A percentile compares a stretch with the other conserved stretches of the same genome.
These are phyloP conservation scores for Drosophila fuyamai DNA, from an alignment of 1,140 invertebrate species.

Conservation along the genomic window DNA sequence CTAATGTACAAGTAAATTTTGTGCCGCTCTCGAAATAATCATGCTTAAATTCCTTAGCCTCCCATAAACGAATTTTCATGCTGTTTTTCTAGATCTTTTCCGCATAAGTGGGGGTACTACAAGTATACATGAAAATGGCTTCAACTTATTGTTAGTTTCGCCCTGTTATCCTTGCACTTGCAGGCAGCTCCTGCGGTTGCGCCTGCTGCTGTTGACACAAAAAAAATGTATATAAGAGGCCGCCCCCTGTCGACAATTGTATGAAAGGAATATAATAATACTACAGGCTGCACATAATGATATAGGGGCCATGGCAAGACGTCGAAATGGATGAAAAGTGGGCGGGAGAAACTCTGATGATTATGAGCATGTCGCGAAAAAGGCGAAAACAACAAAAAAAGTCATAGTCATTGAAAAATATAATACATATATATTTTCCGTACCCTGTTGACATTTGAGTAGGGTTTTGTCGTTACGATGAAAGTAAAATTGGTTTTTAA, in stretches of 20 bases:
- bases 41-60: neutral
- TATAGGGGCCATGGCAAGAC: slow-evolving; percentile 23
- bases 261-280: slow-evolving; percentile 64
- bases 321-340: slow-evolving; percentile 8
- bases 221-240: slow-evolving; percentile 46
- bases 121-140: slow-evolving; percentile 29
- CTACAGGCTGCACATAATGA: slow-evolving; percentile 55
- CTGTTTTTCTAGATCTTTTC: slow-evolving; percentile 7
- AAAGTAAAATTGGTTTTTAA: neutral
- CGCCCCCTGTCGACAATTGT: slow-evolving; percentile 59
- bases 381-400: slow-evolving; percentile 23
- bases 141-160: slow-evolving; percentile 45
- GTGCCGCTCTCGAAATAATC: slow-evolving; percentile 2
- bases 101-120: slow-evolving; percentile 20
- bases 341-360: slow-evolving; percentile 28
- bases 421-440: neutral
- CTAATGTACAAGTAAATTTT: neutral
- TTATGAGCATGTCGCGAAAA: slow-evolving; percentile 48
- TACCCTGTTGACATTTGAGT: slow-evolving; percentile 3
- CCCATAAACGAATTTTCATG: slow-evolving; percentile 25
- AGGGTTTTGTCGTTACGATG: neutral
- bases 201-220: slow-evolving; percentile 64
- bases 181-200: slow-evolving; percentile 44
- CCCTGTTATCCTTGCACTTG: slow-evolving; percentile 71
- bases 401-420: slow-evolving; percentile 21